These are phyloP conservation scores for Xestobium rufovillosum DNA, from an alignment of 2,888 invertebrate species.

Conservation along the genomic window DNA sequence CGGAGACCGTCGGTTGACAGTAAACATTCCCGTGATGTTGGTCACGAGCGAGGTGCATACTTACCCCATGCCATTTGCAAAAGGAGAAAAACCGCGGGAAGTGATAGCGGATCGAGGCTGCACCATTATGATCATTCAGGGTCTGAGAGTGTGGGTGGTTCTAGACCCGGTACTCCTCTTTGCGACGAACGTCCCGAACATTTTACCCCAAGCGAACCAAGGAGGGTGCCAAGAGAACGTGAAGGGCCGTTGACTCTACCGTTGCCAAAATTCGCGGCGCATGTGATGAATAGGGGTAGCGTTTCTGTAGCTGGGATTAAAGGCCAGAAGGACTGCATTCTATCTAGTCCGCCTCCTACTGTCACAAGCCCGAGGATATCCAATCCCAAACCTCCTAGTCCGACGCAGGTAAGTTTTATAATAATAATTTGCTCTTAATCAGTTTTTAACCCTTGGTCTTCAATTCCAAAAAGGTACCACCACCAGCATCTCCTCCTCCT, in stretches of 20 bases:
- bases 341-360: slow-evolving; percentile 42
- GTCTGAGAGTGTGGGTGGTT: slow-evolving; percentile 59
- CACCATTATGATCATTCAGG: slow-evolving; percentile 52
- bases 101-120: slow-evolving; percentile 22
- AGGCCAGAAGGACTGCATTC: slow-evolving; percentile 38
- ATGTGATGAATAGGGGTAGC: slow-evolving; percentile 31
- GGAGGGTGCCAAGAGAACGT: slow-evolving; percentile 51
- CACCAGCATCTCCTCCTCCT: slow-evolving; percentile 57
- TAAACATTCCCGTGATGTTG: slow-evolving; percentile 34
- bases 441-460: too few relatives aligned
- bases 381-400: slow-evolving; percentile 39
- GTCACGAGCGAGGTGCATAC: slow-evolving; percentile 31
- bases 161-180: slow-evolving; percentile 77
- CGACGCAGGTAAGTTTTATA: too few relatives aligned
- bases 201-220: slow-evolving; percentile 65
- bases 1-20: slow-evolving; percentile 50
- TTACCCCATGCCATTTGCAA: slow-evolving; percentile 47
- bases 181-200: slow-evolving; percentile 75
- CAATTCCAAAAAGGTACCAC: slow-evolving; percentile 43
- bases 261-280: slow-evolving; percentile 78
- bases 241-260: slow-evolving; percentile 75
- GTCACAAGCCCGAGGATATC: slow-evolving; percentile 45
- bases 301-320: slow-evolving; percentile 42
- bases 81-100: slow-evolving; percentile 47
- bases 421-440: too few relatives aligned